Base-by-base conservation (phyloP, 2,113 vertebrate genomes). In the Coracopsis vasa region DNA sequence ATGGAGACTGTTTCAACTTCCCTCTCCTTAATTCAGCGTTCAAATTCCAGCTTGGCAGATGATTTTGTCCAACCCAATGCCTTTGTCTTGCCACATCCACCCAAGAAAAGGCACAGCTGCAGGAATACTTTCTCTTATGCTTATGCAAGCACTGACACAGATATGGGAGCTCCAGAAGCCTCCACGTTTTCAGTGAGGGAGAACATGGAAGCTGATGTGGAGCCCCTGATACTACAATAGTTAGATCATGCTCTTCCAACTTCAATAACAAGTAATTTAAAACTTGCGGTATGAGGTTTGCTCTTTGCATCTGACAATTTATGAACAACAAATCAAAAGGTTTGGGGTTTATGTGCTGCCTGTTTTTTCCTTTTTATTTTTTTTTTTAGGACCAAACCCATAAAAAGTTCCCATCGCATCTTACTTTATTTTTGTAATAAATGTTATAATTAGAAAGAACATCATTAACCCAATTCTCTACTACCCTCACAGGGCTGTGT, bases 1-100 rank as follows among this genome's bases (percentile, higher is more conserved):
- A 91, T 65, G 83, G 93, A 96, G 65, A 78, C 91, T 31, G 56
- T 18, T 95, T 65, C 86, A 81, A 91, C 86, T 91, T 82, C 29
- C 67, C 84, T 60, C 41, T 92, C 51, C 91, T 47, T 79, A 84
- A 69, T 54, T 65, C 91, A 72, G 69, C 7, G 0, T 17, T 74
- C 69, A 72, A 54, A 87, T 51, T 87, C 89, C 93, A 87, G 77
- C 42, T 33, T 44, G 47, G 80, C 60, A 62, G 60, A 86, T 37
- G 53, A 83, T 62, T 95, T 42, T 71, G 50, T 54, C 50, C 39
- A 60, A 74, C 45, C 8, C 13, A 0, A 33, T 42, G 50, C 65
- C 44, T 95, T 60, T 86, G 65, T 44, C 65, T 79, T 71, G n/a
- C 56, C 73, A 91, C 61, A 85, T 64, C 51, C 77, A 83, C 15